Evolutionary conservation across 2,113 vertebrate genomes (phyloP).

Genomic region (Rhinolophus ferrumequinum): DNA sequence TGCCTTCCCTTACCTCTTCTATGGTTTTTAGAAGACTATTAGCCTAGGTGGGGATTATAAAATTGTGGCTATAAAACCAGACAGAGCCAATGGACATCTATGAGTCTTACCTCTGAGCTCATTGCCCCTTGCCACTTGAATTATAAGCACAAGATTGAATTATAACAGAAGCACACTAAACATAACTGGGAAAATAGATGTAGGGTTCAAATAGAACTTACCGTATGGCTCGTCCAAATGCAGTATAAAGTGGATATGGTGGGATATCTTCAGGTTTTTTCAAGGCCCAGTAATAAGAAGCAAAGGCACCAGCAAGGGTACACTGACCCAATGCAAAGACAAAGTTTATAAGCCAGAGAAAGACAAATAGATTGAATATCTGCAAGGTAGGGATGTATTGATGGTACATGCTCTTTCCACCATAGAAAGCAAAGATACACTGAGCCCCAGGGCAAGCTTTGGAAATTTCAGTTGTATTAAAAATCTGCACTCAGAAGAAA

Average conservation of each 20-base stretch:
- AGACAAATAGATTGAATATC: slow-evolving; percentile 93
- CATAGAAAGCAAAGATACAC: slow-evolving; percentile 96
- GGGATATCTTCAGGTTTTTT: slow-evolving; percentile 95
- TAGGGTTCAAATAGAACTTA: slow-evolving; percentile 71
- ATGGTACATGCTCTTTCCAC: slow-evolving; percentile 92
- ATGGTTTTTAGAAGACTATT: background rate
- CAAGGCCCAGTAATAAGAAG: slow-evolving; percentile 97
- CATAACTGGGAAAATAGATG: accelerated
- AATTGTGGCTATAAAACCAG: background rate
- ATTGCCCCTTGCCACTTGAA: background rate
- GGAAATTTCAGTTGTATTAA: slow-evolving; percentile 90
- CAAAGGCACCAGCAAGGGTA: slow-evolving; percentile 96
- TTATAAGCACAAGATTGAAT: background rate
- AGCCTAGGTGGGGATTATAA: background rate
- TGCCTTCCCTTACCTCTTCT: background rate
- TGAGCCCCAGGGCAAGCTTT: slow-evolving; percentile 91
- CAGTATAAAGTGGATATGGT: slow-evolving; percentile 90
- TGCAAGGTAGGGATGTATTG: slow-evolving; percentile 93
- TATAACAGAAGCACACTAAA: background rate
- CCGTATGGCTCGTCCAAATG: slow-evolving; percentile 95
- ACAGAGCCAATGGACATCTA: background rate
- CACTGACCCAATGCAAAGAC: slow-evolving; percentile 95
- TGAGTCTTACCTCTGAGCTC: background rate
- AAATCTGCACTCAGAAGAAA: slow-evolving; percentile 88
- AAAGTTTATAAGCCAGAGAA: slow-evolving; percentile 98